Percentiles rank a stretch among this genome's conserved stretches.
Conservation (phyloP, 2,797 vertebrate species). For the Etheostoma nigrum region DNA sequence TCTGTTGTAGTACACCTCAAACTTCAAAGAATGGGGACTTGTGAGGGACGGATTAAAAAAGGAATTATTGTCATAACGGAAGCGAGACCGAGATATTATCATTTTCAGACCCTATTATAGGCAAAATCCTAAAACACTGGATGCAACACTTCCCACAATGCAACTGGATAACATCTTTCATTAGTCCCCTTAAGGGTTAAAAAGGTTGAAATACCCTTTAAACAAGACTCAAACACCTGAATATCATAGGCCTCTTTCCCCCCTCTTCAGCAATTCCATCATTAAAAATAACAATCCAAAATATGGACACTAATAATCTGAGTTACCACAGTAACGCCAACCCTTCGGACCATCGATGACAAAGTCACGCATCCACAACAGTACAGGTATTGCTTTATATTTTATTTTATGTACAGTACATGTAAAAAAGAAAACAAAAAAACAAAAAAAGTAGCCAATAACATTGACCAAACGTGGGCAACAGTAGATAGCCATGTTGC, state of each 20-base stretch:
- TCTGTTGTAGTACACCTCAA: neutral
- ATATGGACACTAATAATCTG: neutral
- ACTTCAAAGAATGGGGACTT: neutral
- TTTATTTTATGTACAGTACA: constrained; percentile 91
- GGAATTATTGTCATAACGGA: neutral
- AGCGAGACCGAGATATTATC: neutral
- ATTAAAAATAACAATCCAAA: neutral
- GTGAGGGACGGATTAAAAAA: neutral
- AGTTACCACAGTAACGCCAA: neutral
- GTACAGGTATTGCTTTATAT: constrained; percentile 84
- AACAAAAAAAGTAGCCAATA: constrained; percentile 76
- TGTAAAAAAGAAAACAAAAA: constrained; percentile 79
- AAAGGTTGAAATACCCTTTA: neutral
- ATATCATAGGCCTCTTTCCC: neutral
- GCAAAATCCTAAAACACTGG: neutral
- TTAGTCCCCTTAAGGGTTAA: too few species aligned
- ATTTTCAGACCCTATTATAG: neutral
- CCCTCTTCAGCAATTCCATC: neutral
- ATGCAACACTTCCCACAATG: neutral
- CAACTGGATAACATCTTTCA: neutral
- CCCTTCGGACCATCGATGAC: constrained; percentile 5
- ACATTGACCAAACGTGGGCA: constrained; percentile 76
- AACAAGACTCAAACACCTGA: neutral
- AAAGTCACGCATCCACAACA: constrained; percentile 52
- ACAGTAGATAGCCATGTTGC: constrained; percentile 79